Evolutionary conservation across 1,140 invertebrate genomes (phyloP), one percentile per base, ranked within the genome.

Genomic region (Delia radicum): DNA sequence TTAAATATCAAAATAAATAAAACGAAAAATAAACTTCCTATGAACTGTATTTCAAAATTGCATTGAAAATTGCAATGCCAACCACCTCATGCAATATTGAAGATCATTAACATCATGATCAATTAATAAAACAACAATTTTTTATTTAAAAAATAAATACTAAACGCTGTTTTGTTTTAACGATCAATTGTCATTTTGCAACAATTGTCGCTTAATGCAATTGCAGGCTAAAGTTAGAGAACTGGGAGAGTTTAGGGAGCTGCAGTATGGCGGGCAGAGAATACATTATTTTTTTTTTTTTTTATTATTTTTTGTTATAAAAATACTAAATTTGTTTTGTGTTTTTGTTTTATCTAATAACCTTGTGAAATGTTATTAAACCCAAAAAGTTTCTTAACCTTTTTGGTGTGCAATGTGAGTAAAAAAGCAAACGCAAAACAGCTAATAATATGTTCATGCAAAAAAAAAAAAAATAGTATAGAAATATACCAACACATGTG

Each of bases 341-440:
- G 13, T 74, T 37, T 33, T 61, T 73, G 37, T 26, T 85, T 55
- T 85, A 82, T 85, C 83, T 85, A 85, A 85, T 85, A 85, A 85
- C 83, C 83, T 85, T 85, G 83, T 83, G 79, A 78, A 82, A 81
- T 85, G 83, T 85, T 85, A 82, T 85, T 85, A 85, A 85, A 85
- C 83, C 82, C 83, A 82, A 85, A 83, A 85, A 85, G 83, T 85
- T 85, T 85, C 79, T 85, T 85, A 80, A 85, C 83, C 83, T 83
- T 80, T 73, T 74, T 65, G 24, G 29, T 37, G 18, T 33, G 13
- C 10, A 33, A 33, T 5, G 37, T 42, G 37, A 26, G 31, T 29
- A 42, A 48, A 67, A 72, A 37, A 7, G 37, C 37, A 73, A 74
- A 31, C 62, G 61, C 72, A 73, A 73, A 61, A 75, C 77, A 73